Conservation (phyloP, 2,113 vertebrate genomes). For the Equus przewalskii region DNA sequence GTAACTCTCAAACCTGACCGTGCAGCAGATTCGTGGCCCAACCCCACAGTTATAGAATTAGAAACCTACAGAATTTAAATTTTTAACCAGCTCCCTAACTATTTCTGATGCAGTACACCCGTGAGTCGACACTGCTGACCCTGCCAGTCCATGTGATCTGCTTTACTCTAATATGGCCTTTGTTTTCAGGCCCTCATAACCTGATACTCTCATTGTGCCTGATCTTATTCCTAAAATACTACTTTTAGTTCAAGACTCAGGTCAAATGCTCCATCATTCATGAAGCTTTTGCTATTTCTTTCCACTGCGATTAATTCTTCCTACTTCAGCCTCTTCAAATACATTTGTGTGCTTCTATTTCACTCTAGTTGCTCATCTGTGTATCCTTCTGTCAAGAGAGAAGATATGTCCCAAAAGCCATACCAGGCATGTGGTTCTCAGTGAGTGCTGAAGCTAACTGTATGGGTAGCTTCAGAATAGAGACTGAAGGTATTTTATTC, state of each 20-base stretch:
- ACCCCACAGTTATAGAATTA: not conserved
- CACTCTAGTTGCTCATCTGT: not conserved
- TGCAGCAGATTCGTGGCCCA: not conserved
- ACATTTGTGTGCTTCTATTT: not conserved
- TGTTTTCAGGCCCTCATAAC: not conserved
- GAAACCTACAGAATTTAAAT: not conserved
- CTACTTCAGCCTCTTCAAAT: not conserved
- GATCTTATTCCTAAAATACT: not conserved
- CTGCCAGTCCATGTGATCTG: rapidly evolving
- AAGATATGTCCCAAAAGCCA: too few relatives aligned
- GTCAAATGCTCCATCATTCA: not conserved
- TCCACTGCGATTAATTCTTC: not conserved
- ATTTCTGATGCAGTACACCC: not conserved
- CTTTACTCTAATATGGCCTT: not conserved
- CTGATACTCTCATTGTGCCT: not conserved
- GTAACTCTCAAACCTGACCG: not conserved
- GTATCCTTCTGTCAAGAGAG: not conserved
- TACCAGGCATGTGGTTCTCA: not conserved
- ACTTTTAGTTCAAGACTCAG: not conserved
- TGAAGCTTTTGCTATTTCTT: not conserved
- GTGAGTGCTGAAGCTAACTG: rapidly evolving
- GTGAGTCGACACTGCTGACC: not conserved
- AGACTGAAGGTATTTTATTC: not conserved
- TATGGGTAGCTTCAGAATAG: not conserved
- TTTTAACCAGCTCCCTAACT: not conserved